Conservation (phyloP, 2,113 vertebrate species). For the Chelonoidis abingdonii region DNA sequence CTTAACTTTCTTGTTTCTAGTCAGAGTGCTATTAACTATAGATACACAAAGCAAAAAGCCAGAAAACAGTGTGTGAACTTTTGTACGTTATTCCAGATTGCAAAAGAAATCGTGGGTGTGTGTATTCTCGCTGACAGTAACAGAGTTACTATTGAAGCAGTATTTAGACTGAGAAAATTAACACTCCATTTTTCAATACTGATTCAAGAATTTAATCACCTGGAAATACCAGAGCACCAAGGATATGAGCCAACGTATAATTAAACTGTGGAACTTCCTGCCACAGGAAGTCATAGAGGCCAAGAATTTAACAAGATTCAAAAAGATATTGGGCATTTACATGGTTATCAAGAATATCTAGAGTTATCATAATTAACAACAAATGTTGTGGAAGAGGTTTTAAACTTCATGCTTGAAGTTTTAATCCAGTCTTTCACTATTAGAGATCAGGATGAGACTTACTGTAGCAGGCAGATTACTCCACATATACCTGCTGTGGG, state of each 20-base stretch:
- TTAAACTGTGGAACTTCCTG: background rate
- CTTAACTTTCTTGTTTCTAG: background rate
- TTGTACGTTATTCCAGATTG: background rate
- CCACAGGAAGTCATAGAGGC: rapidly evolving
- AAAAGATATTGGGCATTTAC: background rate
- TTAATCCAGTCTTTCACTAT: background rate
- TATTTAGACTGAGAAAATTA: background rate
- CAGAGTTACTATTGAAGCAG: background rate
- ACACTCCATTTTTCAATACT: background rate
- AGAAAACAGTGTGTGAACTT: background rate
- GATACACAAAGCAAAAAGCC: background rate
- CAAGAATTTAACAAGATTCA: background rate
- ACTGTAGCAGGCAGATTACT: background rate
- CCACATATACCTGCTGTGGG: background rate
- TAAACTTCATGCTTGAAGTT: background rate
- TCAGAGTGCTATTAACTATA: background rate
- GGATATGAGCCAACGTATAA: background rate
- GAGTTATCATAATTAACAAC: background rate
- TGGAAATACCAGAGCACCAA: background rate
- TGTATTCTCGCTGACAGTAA: rapidly evolving
- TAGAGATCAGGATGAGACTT: background rate
- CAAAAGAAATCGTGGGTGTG: background rate
- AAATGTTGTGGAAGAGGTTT: background rate
- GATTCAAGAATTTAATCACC: background rate
- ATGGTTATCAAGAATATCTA: background rate